A percentile compares a stretch with the other conserved stretches of the same genome.
phyloP scores from a whole-genome alignment of 1,140 invertebrate species.

The Drosophila nigrodunni region DNA sequence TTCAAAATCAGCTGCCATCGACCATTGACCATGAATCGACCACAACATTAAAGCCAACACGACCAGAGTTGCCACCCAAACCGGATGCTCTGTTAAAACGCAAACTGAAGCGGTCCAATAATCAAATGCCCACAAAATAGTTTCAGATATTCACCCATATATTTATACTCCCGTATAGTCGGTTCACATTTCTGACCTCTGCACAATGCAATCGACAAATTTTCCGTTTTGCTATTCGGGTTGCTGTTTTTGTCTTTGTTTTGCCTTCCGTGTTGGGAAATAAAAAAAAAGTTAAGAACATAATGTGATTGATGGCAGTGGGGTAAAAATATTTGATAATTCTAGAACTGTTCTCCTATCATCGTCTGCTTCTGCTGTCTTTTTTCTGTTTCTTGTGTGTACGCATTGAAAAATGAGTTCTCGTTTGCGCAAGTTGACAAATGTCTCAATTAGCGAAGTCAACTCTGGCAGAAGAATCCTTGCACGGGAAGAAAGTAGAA shows the following conservation, averaged over 20 bases:
- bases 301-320: no score
- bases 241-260: background rate
- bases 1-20: background rate
- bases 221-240: constrained; percentile 25
- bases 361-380: no score
- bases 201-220: constrained; percentile 23
- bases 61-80: background rate
- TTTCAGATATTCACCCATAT: background rate
- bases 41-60: constrained; percentile 27
- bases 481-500: background rate
- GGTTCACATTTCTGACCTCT: constrained; percentile 1
- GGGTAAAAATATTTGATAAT: background rate
- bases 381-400: background rate
- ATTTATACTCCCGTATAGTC: constrained; percentile 2
- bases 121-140: constrained; percentile 13
- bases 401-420: constrained; percentile 56
- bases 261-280: constrained; percentile 1
- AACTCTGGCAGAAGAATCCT: constrained; percentile 6
- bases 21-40: constrained; percentile 2
- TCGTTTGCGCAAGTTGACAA: constrained; percentile 70
- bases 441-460: constrained; percentile 72
- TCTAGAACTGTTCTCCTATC: background rate
- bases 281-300: background rate
- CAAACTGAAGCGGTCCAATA: constrained; percentile 17
- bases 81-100: constrained; percentile 1